Evolutionary conservation across 2,113 vertebrate genomes (phyloP).

Genomic region (Agelaius tricolor): DNA sequence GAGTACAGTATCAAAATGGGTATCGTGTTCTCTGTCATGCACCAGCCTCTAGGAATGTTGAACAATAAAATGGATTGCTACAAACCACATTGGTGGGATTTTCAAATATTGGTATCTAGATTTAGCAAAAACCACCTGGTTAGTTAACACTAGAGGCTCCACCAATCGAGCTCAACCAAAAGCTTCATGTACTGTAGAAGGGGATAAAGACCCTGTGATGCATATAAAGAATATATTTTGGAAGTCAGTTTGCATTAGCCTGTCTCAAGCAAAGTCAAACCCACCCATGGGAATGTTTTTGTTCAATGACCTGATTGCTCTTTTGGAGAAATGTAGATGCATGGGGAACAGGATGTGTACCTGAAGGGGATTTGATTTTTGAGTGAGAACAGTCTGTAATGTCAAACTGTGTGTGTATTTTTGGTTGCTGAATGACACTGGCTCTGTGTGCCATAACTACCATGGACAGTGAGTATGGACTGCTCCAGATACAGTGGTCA

Average conservation of each 20-base stretch:
- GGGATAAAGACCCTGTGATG: not conserved
- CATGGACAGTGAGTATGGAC: not conserved
- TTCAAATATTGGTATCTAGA: not conserved
- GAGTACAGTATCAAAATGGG: not conserved
- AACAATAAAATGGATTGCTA: not conserved
- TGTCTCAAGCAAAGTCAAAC: not conserved
- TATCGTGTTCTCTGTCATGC: not conserved
- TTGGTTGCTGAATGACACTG: not conserved
- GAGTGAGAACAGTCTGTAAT: not conserved
- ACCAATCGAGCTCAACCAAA: accelerated
- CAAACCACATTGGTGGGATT: no score
- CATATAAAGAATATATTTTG: not conserved
- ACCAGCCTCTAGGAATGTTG: not conserved
- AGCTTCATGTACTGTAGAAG: not conserved
- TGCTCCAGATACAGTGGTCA: not conserved
- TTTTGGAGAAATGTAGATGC: not conserved
- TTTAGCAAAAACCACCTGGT: not conserved
- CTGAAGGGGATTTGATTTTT: not conserved
- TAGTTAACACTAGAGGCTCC: not conserved
- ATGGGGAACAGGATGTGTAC: not conserved
- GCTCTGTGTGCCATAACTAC: not conserved
- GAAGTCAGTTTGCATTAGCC: not conserved
- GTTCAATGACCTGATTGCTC: not conserved
- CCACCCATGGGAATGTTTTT: not conserved
- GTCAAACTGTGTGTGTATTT: no score